These are phyloP conservation scores for Quadroppia sp. DNA, from an alignment of 2,888 invertebrate genomes.

Conservation along the genomic window DNA sequence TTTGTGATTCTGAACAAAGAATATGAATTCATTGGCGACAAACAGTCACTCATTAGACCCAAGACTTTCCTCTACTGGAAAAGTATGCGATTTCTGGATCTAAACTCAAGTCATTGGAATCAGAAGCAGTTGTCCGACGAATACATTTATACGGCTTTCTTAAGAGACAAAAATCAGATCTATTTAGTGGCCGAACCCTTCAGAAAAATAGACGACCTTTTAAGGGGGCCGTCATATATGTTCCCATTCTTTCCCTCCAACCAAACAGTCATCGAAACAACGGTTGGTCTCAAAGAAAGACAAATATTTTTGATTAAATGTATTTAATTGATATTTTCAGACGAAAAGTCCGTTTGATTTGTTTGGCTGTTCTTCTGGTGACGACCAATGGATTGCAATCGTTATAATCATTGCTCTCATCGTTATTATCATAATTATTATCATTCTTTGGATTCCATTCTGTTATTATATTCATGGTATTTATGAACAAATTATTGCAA, in stretches of 20 bases:
- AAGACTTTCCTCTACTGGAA: background rate
- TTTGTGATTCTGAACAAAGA: background rate
- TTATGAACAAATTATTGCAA: too few relatives aligned
- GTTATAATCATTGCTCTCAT: background rate
- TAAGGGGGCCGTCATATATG: background rate
- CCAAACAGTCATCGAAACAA: background rate
- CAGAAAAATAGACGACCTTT: background rate
- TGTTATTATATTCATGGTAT: background rate
- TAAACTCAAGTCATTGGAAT: too few relatives aligned
- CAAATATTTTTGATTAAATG: background rate
- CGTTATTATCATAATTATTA: background rate
- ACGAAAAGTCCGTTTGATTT: background rate
- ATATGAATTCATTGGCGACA: background rate
- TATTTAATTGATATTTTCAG: background rate
- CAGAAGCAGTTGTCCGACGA: background rate
- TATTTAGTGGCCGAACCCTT: background rate
- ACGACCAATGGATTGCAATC: background rate
- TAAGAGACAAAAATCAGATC: background rate
- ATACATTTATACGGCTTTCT: background rate
- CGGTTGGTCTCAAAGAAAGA: background rate
- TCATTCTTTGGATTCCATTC: background rate
- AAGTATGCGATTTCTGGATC: background rate
- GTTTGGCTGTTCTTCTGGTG: background rate
- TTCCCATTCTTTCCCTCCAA: background rate
- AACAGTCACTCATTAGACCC: background rate